Percentiles rank a stretch among this genome's conserved stretches.
phyloP scores from a whole-genome alignment of 2,797 vertebrate species.

The Sebastes miniatus region DNA sequence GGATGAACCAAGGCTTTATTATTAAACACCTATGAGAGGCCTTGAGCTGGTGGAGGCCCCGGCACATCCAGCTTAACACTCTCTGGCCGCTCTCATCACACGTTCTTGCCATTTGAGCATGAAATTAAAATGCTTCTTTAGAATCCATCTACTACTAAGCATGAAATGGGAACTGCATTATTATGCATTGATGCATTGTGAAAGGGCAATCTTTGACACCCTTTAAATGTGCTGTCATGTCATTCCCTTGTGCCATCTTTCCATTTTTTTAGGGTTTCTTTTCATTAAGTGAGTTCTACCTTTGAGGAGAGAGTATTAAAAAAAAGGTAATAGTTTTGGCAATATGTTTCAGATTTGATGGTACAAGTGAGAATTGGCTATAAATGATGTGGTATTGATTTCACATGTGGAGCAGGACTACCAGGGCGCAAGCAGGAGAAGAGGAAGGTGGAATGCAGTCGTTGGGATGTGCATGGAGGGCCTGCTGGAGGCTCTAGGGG shows the following conservation, averaged over 20 bases:
- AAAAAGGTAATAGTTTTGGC: conserved; percentile 72
- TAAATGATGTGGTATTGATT: conserved; percentile 82
- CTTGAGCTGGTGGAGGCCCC: conserved; percentile 58
- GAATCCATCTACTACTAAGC: conserved; percentile 48
- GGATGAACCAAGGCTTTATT: conserved; percentile 79
- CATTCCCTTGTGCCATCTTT: conserved; percentile 27
- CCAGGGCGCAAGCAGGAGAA: conserved; percentile 48
- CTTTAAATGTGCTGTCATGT: conserved; percentile 57
- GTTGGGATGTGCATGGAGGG: conserved; percentile 66
- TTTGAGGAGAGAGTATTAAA: conserved; percentile 51
- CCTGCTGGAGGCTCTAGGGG: conserved; percentile 50
- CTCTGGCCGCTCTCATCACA: conserved; percentile 63
- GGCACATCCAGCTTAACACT: conserved; percentile 66
- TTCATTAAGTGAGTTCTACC: conserved; percentile 51
- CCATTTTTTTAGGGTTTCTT: conserved; percentile 2
- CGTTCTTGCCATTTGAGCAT: conserved; percentile 70
- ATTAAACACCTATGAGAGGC: conserved; percentile 82
- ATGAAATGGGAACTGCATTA: conserved; percentile 42
- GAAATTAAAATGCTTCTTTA: conserved; percentile 71
- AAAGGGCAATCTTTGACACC: conserved; percentile 35
- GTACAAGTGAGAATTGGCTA: conserved; percentile 76
- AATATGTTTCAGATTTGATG: conserved; percentile 78
- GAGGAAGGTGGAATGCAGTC: conserved; percentile 51
- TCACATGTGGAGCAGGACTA: conserved; percentile 78
- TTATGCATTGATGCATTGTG: conserved; percentile 33